A percentile compares a stretch with the other conserved stretches of the same genome.
Evolutionary conservation across 2,797 vertebrate species (phyloP).

Genomic region (Cossypha caffra): DNA sequence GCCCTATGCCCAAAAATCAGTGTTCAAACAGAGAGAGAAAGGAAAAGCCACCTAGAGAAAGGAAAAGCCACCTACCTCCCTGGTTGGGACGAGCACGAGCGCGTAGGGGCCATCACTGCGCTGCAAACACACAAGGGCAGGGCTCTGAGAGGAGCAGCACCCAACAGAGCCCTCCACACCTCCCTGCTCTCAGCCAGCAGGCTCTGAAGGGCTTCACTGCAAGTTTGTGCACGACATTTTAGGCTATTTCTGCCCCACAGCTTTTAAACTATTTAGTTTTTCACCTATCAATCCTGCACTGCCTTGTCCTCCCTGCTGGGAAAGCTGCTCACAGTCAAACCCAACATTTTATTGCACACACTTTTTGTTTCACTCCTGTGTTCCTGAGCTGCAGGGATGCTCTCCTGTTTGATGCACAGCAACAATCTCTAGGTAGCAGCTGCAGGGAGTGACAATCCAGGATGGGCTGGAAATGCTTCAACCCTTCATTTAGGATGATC

Average conservation of each 20-base stretch:
- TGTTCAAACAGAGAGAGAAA: neutral
- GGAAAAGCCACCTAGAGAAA: conserved; percentile 3
- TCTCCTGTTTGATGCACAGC: neutral
- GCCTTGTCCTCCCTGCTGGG: neutral
- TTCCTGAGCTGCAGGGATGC: neutral
- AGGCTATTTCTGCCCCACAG: neutral
- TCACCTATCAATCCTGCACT: rapidly evolving
- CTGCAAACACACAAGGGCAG: conserved; percentile 60
- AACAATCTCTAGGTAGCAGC: neutral
- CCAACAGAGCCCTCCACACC: neutral
- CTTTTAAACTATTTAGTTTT: neutral
- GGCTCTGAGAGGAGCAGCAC: neutral
- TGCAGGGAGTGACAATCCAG: neutral
- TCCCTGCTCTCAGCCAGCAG: neutral
- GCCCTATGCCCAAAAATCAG: neutral
- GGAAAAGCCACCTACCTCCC: conserved; percentile 74
- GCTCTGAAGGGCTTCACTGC: neutral
- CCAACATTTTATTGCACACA: neutral
- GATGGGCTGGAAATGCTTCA: neutral
- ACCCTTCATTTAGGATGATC: neutral
- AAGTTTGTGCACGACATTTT: neutral
- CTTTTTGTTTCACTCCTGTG: neutral
- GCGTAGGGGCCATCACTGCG: conserved; percentile 91
- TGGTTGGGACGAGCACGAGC: conserved; percentile 87
- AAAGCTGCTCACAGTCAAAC: neutral